Evolutionary conservation across 2,888 invertebrate species (phyloP), one percentile per base, ranked within the genome.

Genomic region (Lysandra bellargus): DNA sequence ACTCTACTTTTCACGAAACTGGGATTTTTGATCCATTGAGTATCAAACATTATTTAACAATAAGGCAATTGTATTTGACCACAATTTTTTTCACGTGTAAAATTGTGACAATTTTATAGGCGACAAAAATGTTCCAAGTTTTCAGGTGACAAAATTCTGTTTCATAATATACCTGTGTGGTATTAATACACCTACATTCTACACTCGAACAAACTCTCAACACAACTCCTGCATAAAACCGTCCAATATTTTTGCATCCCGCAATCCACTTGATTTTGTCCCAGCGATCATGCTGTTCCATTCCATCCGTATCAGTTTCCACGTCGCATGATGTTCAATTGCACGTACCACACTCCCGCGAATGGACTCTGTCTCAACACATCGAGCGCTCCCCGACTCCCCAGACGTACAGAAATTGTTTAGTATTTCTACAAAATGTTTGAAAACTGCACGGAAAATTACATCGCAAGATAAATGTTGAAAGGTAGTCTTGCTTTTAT

Each of bases 251-350:
- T 69, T 69, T 69, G 69, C 69, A 69, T 69, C 69, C 1, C 69
- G 33, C 69, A 69, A 69, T 69, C 69, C 69, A 69, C 69, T 69
- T 37, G 69, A 69, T 69, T 69, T 69, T 69, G 64, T 69, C 4
- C 33, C 33, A 14, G 69, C 69, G 69, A 69, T 37, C 69, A 69
- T 69, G 69, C 33, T 37, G 69, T 69, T 30, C 69, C 69, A 2
- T 75, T 49, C 49, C 12, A 23, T 37, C 78, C 86, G 84, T 92
- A 92, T 93, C 90, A 88, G 89, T 92, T 93, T 93, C 91, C 92
- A 87, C 87, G 88, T 90, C 91, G 91, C 84, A 83, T 89, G 88
- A 85, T 88, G 90, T 91, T 90, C 93, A 93, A 93, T 92, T 90
- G 92, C 89, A 89, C 89, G 89, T 86, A 85, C 85, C 86, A 85